phyloP scores from a whole-genome alignment of 92 coral and sea anemone genomes.

The Umimayanthus kanabou region DNA sequence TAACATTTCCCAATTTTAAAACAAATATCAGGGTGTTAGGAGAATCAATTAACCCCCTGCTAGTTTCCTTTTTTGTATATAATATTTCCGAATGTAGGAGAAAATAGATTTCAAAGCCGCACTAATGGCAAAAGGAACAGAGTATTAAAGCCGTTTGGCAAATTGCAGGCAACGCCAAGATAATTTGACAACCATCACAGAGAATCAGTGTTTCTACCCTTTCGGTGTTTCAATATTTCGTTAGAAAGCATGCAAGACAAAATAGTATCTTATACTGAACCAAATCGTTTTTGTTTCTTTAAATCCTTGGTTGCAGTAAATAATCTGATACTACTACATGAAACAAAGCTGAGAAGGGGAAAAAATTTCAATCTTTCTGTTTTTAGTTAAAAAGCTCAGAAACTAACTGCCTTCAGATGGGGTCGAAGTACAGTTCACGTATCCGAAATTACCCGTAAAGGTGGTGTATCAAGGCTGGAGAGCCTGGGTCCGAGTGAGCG shows the following conservation, averaged over 20 bases:
- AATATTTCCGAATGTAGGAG: constrained; percentile 28
- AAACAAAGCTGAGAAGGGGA: too few relatives aligned
- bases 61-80: constrained; percentile 15
- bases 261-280: background rate
- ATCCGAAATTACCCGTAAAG: too few relatives aligned
- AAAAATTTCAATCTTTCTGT: too few relatives aligned
- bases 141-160: background rate
- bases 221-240: background rate
- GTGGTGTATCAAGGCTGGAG: too few relatives aligned
- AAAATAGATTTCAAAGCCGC: background rate
- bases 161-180: constrained; percentile 5
- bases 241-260: background rate
- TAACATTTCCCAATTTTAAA: background rate
- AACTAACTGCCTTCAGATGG: too few relatives aligned
- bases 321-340: too few relatives aligned
- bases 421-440: too few relatives aligned
- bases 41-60: constrained; percentile 9
- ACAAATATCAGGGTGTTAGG: background rate
- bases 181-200: background rate
- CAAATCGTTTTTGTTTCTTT: too few relatives aligned
- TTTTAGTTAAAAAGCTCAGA: too few relatives aligned
- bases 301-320: background rate
- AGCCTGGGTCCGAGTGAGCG: too few relatives aligned
- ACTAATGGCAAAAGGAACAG: constrained; percentile 14
- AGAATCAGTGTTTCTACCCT: background rate